Evolutionary conservation across 37 sponge, comb jelly and placozoan genomes (phyloP).

Genomic region (Spongilla lacustris): DNA sequence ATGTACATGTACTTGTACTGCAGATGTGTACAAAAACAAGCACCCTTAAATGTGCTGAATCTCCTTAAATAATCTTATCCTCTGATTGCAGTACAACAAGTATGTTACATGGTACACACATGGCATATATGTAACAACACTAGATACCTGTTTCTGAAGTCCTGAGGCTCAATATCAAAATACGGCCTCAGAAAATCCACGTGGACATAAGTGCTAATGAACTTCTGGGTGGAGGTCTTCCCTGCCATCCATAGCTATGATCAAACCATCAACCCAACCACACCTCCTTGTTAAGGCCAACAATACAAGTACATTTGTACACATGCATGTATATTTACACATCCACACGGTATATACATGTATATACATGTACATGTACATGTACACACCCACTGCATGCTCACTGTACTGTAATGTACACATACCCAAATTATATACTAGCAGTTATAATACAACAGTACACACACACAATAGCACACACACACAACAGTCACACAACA

Average conservation of each 20-base stretch:
- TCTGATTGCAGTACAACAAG: no score
- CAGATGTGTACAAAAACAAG: no score
- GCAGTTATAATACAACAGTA: constrained; percentile 34
- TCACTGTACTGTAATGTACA: constrained; percentile 32
- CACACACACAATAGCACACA: constrained; percentile 61
- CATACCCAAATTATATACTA: constrained; percentile 48
- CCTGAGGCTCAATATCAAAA: constrained; percentile 86
- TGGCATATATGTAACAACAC: background rate
- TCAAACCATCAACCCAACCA: background rate
- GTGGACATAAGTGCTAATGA: constrained; percentile 86
- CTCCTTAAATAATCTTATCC: no score
- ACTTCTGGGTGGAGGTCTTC: constrained; percentile 73
- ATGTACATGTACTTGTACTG: no score
- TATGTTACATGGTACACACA: background rate
- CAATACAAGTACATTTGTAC: background rate
- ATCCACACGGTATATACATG: background rate
- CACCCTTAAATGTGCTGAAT: no score
- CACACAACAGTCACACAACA: constrained; percentile 58
- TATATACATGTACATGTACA: background rate
- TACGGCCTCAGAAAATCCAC: constrained; percentile 91
- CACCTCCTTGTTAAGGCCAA: background rate
- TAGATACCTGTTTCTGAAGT: constrained; percentile 71
- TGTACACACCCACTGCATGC: background rate
- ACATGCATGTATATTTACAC: constrained; percentile 34
- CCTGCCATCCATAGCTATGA: constrained; percentile 83